Evolutionary conservation across 1,140 invertebrate species (phyloP), one percentile per base, ranked within the genome.

Genomic region (Cataglyphis hispanica): DNA sequence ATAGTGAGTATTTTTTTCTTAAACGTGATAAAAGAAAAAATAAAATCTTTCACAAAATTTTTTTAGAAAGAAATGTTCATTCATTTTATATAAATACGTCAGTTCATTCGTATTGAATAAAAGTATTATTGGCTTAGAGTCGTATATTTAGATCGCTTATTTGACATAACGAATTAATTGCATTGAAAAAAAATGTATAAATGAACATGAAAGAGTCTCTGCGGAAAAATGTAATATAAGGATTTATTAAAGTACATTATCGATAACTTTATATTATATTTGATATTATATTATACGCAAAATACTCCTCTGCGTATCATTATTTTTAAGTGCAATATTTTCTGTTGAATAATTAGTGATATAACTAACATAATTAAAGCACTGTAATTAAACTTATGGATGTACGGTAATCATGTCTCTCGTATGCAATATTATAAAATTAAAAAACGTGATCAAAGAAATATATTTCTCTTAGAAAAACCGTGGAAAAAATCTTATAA

Each of bases 361-460:
- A 37, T 60, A 56, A 72, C 53, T 56, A 46, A 60, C 19, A 13
- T 6, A 72, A 72, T 81, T 72, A 81, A 11, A 58, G 19, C 8
- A 6, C 25, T 81, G 11, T 72, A 64, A 81, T 81, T 72, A 72
- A 81, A 72, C 70, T 72, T 43, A 8, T 2, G 10, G 27, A 16
- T 25, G 22, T 37, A 22, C n/a, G 10, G 34, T 81, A 72, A 58
- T 58, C 34, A 72, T 70, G 53, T 60, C 19, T 58, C 19, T 7
- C 67, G 25, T 22, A 22, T 37, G 50, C 50, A 22, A 16, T 19
- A 40, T 56, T 40, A 31, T 22, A 37, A 60, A 34, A 72, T 81
- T 72, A 58, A 60, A 60, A 22, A 22, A 34, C 6, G 16, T 31
- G 50, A 1, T 25, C 25, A 60, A 43, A 58, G 76, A 67, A 16